Evolutionary conservation across 64 coral and sea anemone genomes (phyloP).

Genomic region (Dendronephthya gigantea): DNA sequence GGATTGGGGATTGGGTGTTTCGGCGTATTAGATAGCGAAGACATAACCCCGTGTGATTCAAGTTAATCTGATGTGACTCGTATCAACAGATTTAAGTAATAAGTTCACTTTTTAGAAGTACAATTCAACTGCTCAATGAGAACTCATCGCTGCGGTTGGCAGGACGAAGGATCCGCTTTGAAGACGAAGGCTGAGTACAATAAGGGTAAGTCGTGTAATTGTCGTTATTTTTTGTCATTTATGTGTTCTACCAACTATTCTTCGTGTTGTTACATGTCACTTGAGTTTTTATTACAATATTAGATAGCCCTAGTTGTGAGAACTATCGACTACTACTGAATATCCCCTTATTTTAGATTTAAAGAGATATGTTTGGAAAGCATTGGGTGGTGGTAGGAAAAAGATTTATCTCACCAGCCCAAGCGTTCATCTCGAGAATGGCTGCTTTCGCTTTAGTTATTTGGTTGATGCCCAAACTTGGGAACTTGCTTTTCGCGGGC

Average conservation of each 20-base stretch:
- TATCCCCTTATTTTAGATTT: neutral
- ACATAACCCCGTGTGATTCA: too few relatives aligned
- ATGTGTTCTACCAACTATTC: too few relatives aligned
- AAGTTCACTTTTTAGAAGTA: neutral
- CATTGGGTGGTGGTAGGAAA: neutral
- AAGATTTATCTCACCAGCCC: neutral
- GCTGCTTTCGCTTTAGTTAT: neutral
- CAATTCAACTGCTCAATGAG: neutral
- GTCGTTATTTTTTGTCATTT: too few relatives aligned
- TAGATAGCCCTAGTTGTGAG: too few relatives aligned
- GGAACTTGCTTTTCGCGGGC: neutral
- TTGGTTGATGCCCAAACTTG: neutral
- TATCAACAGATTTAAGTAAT: too few relatives aligned
- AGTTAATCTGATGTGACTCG: too few relatives aligned
- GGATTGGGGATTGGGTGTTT: neutral
- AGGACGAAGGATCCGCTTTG: neutral
- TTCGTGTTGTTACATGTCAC: too few relatives aligned
- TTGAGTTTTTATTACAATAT: too few relatives aligned
- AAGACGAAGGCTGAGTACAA: neutral
- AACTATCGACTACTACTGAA: too few relatives aligned
- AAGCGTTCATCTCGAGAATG: neutral
- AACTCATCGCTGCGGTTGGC: neutral
- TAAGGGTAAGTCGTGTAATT: neutral
- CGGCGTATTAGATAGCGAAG: too few relatives aligned
- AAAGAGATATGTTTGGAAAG: neutral